Conservation (phyloP, 2,113 vertebrate genomes). For the Petrocephalus microphthalmus region DNA sequence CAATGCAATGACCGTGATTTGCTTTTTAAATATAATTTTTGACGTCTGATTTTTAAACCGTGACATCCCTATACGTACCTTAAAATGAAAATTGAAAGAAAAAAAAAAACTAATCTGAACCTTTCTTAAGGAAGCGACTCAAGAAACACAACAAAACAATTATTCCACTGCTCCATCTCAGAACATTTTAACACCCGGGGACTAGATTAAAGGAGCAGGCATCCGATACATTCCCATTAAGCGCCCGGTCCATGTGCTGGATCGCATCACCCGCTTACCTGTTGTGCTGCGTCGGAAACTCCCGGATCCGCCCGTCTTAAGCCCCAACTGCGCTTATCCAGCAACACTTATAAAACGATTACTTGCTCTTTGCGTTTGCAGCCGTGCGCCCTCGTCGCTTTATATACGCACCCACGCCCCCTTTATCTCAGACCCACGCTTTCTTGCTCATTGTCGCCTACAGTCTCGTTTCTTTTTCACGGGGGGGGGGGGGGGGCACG, state of each 20-base stretch:
- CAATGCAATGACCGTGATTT: not conserved
- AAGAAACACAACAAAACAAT: not conserved
- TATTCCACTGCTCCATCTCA: not conserved
- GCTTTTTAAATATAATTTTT: not conserved
- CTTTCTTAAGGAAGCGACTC: not conserved
- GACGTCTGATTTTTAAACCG: not conserved
- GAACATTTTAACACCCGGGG: not conserved
- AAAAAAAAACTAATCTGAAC: not conserved
- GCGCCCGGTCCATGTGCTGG: not conserved
- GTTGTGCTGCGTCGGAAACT: conserved; percentile 49
- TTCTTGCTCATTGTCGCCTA: conserved; percentile 38
- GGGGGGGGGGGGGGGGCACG: conserved; percentile 32
- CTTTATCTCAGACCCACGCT: conserved; percentile 6
- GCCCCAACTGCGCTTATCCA: conserved; percentile 15
- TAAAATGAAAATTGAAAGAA: not conserved
- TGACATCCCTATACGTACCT: not conserved
- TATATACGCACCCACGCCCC: conserved; percentile 24
- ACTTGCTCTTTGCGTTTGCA: conserved; percentile 14
- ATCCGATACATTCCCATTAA: not conserved
- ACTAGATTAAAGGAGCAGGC: not conserved
- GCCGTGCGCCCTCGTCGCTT: conserved; percentile 25
- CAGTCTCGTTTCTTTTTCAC: conserved; percentile 43
- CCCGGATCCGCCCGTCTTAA: conserved; percentile 46
- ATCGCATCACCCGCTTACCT: conserved; percentile 50
- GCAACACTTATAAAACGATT: not conserved